Base-by-base conservation (phyloP, 2,888 invertebrate genomes). In the Platynereis dumerilii region DNA sequence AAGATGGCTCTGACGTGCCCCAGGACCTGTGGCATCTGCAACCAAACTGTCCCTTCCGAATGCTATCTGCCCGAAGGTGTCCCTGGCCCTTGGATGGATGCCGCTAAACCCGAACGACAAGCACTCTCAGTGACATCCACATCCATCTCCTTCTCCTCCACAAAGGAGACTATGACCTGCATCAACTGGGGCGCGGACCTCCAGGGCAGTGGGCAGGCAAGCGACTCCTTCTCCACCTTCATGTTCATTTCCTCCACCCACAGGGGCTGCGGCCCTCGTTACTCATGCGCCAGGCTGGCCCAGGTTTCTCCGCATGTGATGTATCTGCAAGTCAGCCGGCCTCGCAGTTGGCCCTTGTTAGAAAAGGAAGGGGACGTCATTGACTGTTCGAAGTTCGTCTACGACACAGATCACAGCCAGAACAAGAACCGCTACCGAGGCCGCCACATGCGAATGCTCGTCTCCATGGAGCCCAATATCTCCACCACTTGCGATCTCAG, bases 1-100 rank as follows among this genome's bases (percentile, higher is more conserved):
- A 26, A 45, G 28, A 65, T 68, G 68, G 60, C 56, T 29, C 61
- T 69, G n/a, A 69, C 60, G 15, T 72, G 72, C 56, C 58, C 71
- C n/a, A 56, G 69, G 24, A 60, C 68, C 2, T 72, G 72, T 57
- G 57, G 64, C n/a, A 27, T 72, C 24, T 72, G 72, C 58, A 71
- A 72, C 59, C 60, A 66, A 24, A 69, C 72, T 22, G 58, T 66
- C 15, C 72, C 72, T 2, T 24, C 42, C n/a, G 45, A 65, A 27
- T 72, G 71, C 44, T 29, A 48, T 44, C 70, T 71, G 29, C 56
- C 42, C 20, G 5, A n/a, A 15, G 54, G 62, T 28, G 63, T 61
- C 29, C 57, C 59, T 55, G 70, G 70, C 2, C 57, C 42, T 7
- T 72, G 72, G 72, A 27, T 42, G n/a, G 67, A 67, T 42, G 48